Base-by-base conservation (phyloP, 2,888 invertebrate genomes). In the Cheilosia impressa region DNA sequence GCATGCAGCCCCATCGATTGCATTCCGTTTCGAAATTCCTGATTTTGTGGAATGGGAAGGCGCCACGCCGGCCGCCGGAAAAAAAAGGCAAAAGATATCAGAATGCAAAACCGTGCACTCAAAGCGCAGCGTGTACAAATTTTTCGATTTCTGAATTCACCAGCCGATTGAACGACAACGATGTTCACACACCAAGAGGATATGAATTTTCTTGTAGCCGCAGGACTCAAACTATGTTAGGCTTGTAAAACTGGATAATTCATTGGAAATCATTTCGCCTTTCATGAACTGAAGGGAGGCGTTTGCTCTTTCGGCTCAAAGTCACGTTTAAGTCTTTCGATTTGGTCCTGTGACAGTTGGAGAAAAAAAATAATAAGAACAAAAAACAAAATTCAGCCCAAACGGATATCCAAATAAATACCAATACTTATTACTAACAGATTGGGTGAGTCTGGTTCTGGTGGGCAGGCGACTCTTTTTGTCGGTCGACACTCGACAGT, bases 1-100 rank as follows among this genome's bases (percentile, higher is more conserved):
- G 63, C 73, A 84, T 57, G 53, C 41, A 72, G 69, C 41, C 66
- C 57, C 73, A 79, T 84, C 75, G 66, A 58, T 80, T 71, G 84
- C 79, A 76, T 75, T 80, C 34, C 66, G 43, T 69, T 71, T 66
- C 41, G 47, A 73, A 80, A 75, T 84, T 71, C 55, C 57, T 65
- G 58, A 71, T 75, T 69, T 71, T 45, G 34, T 45, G 15, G 58
- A 66, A 47, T 9, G 41, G 43, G 10, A 60, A 47, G 22, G 19
- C 9, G 43, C 34, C 15, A 43, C 6, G 3, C 34, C 10, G 34
- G 31, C 34, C 13, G 60, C 41, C 27, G 57, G 47, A 41, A 63
- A 72, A 66, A 50, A 55, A 22, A 22, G 1, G 22, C 19, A 22
- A 62, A 27, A 13, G 34, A 62, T 63, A 57, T 58, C 68, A 24